Evolutionary conservation across 92 coral and sea anemone species (phyloP).

Genomic region (Heteractis magnifica): DNA sequence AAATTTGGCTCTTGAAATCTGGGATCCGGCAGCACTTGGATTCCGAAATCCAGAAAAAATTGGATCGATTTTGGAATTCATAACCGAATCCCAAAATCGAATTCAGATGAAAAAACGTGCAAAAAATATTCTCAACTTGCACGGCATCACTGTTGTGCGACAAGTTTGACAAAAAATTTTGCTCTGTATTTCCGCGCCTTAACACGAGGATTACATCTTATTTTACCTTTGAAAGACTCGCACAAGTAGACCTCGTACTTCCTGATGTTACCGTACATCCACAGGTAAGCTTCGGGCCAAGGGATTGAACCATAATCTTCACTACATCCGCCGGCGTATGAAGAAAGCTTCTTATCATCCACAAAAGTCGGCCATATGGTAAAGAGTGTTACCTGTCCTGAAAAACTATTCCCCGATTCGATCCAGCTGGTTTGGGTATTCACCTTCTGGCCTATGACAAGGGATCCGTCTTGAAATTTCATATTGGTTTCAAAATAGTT

Average conservation of each 20-base stretch:
- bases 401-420: not conserved
- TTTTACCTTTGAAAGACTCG: conserved; percentile 18
- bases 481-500: not conserved
- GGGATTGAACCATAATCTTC: conserved; percentile 18
- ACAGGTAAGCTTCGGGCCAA: conserved; percentile 29
- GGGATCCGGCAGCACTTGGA: too few species aligned
- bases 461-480: conserved; percentile 25
- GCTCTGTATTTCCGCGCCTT: too few species aligned
- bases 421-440: not conserved
- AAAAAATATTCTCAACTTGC: not conserved
- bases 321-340: not conserved
- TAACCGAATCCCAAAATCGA: too few species aligned
- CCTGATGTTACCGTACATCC: conserved; percentile 24
- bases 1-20: too few species aligned
- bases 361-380: not conserved
- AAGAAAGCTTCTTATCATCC: not conserved
- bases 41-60: too few species aligned
- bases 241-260: conserved; percentile 21
- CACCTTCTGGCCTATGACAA: conserved; percentile 29
- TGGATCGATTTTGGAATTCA: too few species aligned
- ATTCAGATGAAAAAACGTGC: not conserved
- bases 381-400: conserved; percentile 19
- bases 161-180: too few species aligned
- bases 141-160: too few species aligned
- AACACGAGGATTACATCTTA: not conserved